Conservation (phyloP, 2,113 vertebrate species). For the Mesembrinibis cayennensis region DNA sequence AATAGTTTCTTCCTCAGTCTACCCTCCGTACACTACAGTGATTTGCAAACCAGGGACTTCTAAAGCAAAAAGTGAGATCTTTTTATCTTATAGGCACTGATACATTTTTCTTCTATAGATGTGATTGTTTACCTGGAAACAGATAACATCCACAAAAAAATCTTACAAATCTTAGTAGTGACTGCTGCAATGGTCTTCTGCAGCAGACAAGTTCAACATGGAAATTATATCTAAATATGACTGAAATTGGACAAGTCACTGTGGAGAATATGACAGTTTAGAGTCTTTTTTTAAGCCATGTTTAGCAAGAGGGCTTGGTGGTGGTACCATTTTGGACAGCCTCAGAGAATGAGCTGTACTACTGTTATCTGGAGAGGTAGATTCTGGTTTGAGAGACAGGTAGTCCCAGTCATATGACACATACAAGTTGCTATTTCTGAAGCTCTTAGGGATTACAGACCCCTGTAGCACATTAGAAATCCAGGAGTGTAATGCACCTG, state of each 20-base stretch:
- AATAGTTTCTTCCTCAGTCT: not conserved
- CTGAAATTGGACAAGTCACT: not conserved
- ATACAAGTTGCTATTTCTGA: slow-evolving; percentile 2
- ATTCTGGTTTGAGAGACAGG: not conserved
- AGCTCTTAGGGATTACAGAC: not conserved
- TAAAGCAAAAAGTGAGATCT: not conserved
- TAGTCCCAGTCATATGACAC: not conserved
- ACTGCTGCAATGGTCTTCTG: not conserved
- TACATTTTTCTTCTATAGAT: not conserved
- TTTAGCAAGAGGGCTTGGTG: not conserved
- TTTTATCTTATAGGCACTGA: not conserved
- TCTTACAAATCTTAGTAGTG: not conserved
- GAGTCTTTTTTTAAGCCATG: not conserved
- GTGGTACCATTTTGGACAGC: not conserved
- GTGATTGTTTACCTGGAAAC: not conserved
- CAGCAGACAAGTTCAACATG: not conserved
- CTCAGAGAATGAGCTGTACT: not conserved
- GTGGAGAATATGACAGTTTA: not conserved
- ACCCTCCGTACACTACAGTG: not conserved
- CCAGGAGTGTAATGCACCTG: not conserved
- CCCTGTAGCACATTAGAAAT: not conserved
- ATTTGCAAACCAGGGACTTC: not conserved
- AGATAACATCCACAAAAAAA: not conserved
- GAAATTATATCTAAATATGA: not conserved
- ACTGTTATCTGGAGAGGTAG: not conserved